phyloP scores from a whole-genome alignment of 2,888 invertebrate genomes.

The Hypsopygia costalis region DNA sequence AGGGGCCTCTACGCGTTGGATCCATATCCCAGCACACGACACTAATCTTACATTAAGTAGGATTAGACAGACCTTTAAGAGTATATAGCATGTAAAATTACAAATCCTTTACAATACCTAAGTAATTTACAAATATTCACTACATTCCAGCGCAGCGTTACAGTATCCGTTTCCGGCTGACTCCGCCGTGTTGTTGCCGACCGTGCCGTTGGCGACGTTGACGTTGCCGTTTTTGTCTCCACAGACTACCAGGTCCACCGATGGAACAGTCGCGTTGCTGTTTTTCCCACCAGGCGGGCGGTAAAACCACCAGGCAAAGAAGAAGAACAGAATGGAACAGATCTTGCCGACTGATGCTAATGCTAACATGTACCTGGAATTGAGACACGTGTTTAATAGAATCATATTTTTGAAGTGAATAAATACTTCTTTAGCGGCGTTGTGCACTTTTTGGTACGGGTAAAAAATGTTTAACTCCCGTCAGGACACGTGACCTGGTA shows the following conservation, averaged over 20 bases:
- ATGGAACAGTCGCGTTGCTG: constrained; percentile 52
- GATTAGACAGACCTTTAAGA: neutral
- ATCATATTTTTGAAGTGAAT: too few species aligned
- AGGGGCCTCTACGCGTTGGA: too few species aligned
- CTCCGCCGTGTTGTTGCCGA: constrained; percentile 29
- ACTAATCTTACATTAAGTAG: too few species aligned
- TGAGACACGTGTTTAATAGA: neutral
- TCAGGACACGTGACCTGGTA: too few species aligned
- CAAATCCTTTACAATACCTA: neutral
- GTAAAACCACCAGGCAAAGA: constrained; percentile 88
- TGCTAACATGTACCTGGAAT: constrained; percentile 85
- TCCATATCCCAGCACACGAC: too few species aligned
- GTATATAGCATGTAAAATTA: neutral
- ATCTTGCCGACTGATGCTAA: constrained; percentile 86
- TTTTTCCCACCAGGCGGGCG: constrained; percentile 79
- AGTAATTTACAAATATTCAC: constrained; percentile 67
- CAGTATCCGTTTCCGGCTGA: constrained; percentile 56
- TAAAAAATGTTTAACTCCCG: too few species aligned
- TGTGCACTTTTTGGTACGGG: too few species aligned
- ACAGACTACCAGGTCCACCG: constrained; percentile 8
- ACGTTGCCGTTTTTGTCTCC: constrained; percentile 25
- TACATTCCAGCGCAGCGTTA: constrained; percentile 65
- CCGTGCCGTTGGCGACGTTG: constrained; percentile 27
- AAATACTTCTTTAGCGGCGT: too few species aligned
- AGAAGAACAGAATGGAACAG: constrained; percentile 85